phyloP scores from a whole-genome alignment of 2,888 invertebrate genomes.

The Galerucella calmariensis region DNA sequence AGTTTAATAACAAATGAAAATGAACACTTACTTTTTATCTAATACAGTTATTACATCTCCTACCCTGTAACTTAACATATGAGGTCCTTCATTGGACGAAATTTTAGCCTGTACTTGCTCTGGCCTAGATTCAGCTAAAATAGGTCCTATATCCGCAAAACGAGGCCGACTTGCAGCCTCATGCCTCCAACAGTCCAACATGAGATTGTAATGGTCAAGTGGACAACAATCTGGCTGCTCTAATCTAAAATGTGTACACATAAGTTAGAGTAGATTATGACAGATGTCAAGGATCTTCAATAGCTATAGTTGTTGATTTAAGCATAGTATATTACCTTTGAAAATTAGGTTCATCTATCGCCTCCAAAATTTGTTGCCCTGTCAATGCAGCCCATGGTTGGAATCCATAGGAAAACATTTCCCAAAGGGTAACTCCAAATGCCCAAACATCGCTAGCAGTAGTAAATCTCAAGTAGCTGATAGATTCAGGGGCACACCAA shows the following conservation, averaged over 20 bases:
- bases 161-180: conserved; percentile 89
- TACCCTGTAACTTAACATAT: conserved; percentile 83
- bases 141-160: conserved; percentile 84
- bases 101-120: conserved; percentile 90
- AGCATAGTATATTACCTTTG: conserved; percentile 69
- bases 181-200: conserved; percentile 97
- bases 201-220: conserved; percentile 88
- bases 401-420: conserved; percentile 98
- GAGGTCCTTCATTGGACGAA: conserved; percentile 66
- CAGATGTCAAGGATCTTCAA: too few relatives aligned
- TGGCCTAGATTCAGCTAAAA: conserved; percentile 87
- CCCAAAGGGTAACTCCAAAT: conserved; percentile 95
- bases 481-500: conserved; percentile 99
- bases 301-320: too few relatives aligned
- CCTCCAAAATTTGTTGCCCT: conserved; percentile 89
- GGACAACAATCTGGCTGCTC: conserved; percentile 96
- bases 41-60: conserved; percentile 94
- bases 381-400: conserved; percentile 98
- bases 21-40: conserved; percentile 77
- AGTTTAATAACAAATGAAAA: background rate
- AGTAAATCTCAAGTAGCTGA: conserved; percentile 94
- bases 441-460: conserved; percentile 99
- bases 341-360: conserved; percentile 92
- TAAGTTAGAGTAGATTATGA: too few relatives aligned
- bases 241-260: conserved; percentile 60